These are phyloP conservation scores for Chrysolina haemoptera DNA, from an alignment of 2,888 invertebrate genomes.

Conservation along the genomic window DNA sequence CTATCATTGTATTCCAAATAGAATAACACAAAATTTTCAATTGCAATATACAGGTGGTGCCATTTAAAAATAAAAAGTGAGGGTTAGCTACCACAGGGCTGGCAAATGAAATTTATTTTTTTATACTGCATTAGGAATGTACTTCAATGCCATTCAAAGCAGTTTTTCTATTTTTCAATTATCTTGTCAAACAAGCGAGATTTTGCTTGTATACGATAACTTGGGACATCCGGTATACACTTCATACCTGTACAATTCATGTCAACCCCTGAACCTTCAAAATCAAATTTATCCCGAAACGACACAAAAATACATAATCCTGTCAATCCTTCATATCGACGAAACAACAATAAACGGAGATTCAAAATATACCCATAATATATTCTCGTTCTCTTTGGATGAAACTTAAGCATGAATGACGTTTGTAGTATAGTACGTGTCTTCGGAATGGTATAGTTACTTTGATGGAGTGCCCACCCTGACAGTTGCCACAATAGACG, in stretches of 20 bases:
- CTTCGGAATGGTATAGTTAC: conserved; percentile 51
- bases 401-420: conserved; percentile 56
- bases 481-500: conserved; percentile 63
- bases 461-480: conserved; percentile 67
- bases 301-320: not conserved
- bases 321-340: not conserved
- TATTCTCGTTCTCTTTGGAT: conserved; percentile 26
- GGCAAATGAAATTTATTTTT: too few species aligned
- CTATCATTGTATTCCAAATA: too few species aligned
- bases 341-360: not conserved
- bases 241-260: not conserved
- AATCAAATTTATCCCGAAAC: conserved; percentile 8
- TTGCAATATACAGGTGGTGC: too few species aligned
- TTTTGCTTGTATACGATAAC: too few species aligned
- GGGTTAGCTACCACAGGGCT: too few species aligned
- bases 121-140: too few species aligned
- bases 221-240: too few species aligned
- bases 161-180: too few species aligned
- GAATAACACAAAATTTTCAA: too few species aligned
- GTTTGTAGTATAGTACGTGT: conserved; percentile 54
- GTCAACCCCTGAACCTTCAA: not conserved
- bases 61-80: too few species aligned
- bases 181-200: too few species aligned
- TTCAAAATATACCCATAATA: conserved; percentile 26
- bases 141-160: too few species aligned